Evolutionary conservation across 1,140 invertebrate genomes (phyloP).

Genomic region (Sarcophaga peregrina): DNA sequence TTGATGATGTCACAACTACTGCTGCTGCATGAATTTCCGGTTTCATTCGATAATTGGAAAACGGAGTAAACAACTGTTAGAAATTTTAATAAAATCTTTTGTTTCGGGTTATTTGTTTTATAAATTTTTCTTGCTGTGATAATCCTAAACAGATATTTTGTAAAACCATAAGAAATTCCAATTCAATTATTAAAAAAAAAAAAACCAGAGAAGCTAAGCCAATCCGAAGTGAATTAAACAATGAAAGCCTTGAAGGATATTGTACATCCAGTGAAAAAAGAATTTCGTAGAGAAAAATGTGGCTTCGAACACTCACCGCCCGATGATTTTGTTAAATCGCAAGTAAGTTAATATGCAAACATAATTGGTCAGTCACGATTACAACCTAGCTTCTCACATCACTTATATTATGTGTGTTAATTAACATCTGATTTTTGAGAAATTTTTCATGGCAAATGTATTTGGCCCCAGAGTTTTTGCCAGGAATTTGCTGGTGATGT

Average conservation of each 20-base stretch:
- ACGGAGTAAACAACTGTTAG: background rate
- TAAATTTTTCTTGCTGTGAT: no score
- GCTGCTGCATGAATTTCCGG: background rate
- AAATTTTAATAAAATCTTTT: background rate
- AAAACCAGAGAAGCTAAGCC: no score
- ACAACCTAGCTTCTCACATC: no score
- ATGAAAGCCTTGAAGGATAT: conserved; percentile 59
- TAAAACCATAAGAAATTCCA: no score
- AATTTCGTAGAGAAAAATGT: conserved; percentile 57
- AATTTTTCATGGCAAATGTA: no score
- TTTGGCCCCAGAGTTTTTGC: no score
- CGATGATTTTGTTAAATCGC: conserved; percentile 64
- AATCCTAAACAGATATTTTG: no score
- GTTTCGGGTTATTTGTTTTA: background rate
- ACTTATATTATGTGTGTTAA: no score
- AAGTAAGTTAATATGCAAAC: conserved; percentile 51
- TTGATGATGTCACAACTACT: conserved; percentile 14
- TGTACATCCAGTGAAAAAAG: conserved; percentile 60
- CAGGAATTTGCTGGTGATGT: no score
- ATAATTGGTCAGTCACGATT: no score
- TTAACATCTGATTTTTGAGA: no score
- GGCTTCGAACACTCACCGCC: conserved; percentile 62
- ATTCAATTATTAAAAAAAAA: no score
- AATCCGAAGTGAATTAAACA: background rate
- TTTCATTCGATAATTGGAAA: background rate